Base-by-base conservation (phyloP, 2,113 vertebrate species). In the Regulus satrapa region DNA sequence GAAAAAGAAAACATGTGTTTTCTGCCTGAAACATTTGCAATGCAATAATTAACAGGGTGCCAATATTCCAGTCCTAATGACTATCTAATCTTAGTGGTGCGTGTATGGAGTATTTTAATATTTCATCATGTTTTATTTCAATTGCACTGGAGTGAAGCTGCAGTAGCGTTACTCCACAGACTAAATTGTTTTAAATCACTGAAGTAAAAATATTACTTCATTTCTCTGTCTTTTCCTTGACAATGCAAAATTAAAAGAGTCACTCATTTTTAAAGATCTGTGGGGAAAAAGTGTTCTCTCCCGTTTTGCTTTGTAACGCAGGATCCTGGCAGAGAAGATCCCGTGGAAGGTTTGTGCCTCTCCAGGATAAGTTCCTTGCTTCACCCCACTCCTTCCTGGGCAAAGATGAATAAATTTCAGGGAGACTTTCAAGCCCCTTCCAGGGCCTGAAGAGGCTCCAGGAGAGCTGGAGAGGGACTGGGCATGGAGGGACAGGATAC, bases 231-330 rank as follows among this genome's bases (percentile, higher is more conserved):
- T 95, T 83, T 71, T 92, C 54, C 95, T 96, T 96, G 95, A 94
- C 93, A 93, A 90, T 86, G 92, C 92, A 95, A 96, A 97, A 97
- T 96, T 96, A 97, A 97, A 78, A 94, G 93, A 95, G 94, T 95
- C 94, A 96, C 94, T 96, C 93, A 97, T 97, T 97, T 96, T 97
- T 95, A 97, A 96, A 92, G 94, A 97, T 95, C 93, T 95, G 81
- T 34, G 48, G 92, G 95, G 89, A 87, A 61, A 73, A 81, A 80
- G 85, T 2, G 62, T 63, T 94, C 93, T 83, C 43, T 76, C 74
- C 20, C 0, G 1, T 79, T 89, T 43, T 72, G 85, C 93, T 92
- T 49, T 0, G 31, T 62, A 66, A 76, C 0, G 8, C 63, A 49
- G 71, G 3, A 18, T 43, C 71, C 62, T 58, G 46, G 67, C 80